Evolutionary conservation across 2,888 invertebrate genomes (phyloP).

Genomic region (Dicranocentrus wangi): DNA sequence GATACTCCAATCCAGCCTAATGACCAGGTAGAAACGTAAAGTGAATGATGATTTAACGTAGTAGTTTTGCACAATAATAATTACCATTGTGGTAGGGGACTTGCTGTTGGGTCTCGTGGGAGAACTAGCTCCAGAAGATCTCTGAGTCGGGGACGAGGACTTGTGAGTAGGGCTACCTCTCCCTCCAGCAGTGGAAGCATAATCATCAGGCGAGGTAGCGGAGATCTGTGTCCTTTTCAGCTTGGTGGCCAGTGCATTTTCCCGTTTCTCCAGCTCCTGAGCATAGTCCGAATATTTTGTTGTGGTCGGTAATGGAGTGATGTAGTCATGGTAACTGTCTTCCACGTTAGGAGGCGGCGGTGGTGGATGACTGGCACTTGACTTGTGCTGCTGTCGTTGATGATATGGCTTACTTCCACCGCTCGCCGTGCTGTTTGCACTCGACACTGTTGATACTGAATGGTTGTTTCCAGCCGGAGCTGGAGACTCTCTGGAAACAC

Average conservation of each 20-base stretch:
- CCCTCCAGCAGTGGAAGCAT: slow-evolving; percentile 20
- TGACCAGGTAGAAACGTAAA: no score
- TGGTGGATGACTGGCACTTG: slow-evolving; percentile 49
- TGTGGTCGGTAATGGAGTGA: slow-evolving; percentile 47
- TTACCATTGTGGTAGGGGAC: slow-evolving; percentile 23
- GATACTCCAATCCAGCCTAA: no score
- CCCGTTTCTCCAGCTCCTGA: slow-evolving; percentile 57
- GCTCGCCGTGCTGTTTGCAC: slow-evolving; percentile 24
- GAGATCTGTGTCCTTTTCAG: slow-evolving; percentile 44
- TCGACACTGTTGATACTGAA: slow-evolving; percentile 36
- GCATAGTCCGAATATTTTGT: slow-evolving; percentile 68
- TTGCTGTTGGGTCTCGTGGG: slow-evolving; percentile 16
- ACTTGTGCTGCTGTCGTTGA: slow-evolving; percentile 40
- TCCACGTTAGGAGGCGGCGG: slow-evolving; percentile 28
- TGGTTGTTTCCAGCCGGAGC: neutral
- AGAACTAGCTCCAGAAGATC: slow-evolving; percentile 9
- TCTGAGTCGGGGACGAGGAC: slow-evolving; percentile 16
- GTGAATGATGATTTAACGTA: no score
- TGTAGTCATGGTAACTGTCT: slow-evolving; percentile 34
- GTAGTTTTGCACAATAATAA: no score
- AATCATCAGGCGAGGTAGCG: neutral
- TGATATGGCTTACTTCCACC: slow-evolving; percentile 31
- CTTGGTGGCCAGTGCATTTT: slow-evolving; percentile 54
- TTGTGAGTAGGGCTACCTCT: slow-evolving; percentile 16
- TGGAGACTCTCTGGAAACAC: slow-evolving; percentile 28